A percentile compares a stretch with the other conserved stretches of the same genome.
These are phyloP conservation scores for Notodonta ziczac DNA, from an alignment of 2,888 invertebrate species.

Conservation along the genomic window DNA sequence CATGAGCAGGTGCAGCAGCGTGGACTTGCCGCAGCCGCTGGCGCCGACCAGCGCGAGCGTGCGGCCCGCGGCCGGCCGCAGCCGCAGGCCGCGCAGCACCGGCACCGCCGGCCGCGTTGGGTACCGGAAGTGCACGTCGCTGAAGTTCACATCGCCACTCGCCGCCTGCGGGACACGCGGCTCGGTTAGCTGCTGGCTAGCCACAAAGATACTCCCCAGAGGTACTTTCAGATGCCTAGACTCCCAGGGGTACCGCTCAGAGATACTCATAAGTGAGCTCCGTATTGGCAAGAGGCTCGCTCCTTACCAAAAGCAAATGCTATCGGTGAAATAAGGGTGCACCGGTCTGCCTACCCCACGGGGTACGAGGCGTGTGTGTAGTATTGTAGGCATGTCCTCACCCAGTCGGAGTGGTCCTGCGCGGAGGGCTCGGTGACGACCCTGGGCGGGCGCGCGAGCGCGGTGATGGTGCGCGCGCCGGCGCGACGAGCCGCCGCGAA, in stretches of 20 bases:
- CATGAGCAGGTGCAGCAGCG: slow-evolving; percentile 90
- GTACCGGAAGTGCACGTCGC: slow-evolving; percentile 89
- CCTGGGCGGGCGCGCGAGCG: slow-evolving; percentile 74
- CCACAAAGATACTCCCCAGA: too few species aligned
- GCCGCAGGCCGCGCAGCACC: slow-evolving; percentile 87
- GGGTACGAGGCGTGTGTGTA: too few species aligned
- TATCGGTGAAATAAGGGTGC: too few species aligned
- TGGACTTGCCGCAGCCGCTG: slow-evolving; percentile 92
- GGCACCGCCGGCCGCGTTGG: slow-evolving; percentile 88
- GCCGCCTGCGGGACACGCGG: slow-evolving; percentile 66
- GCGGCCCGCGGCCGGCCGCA: slow-evolving; percentile 86
- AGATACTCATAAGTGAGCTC: too few species aligned
- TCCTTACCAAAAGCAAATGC: too few species aligned
- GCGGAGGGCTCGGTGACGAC: slow-evolving; percentile 60
- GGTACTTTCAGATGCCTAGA: too few species aligned
- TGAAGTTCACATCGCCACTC: slow-evolving; percentile 87
- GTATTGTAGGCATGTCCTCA: slow-evolving; percentile 29
- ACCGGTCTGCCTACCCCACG: too few species aligned
- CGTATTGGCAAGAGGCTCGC: too few species aligned
- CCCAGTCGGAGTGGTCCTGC: slow-evolving; percentile 58
- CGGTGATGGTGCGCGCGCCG: slow-evolving; percentile 86
- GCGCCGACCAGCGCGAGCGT: slow-evolving; percentile 90
- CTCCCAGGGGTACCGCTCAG: too few species aligned
- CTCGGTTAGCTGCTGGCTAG: too few species aligned
- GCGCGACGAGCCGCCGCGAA: slow-evolving; percentile 89